Evolutionary conservation across 2,113 vertebrate species (phyloP), one percentile per base, ranked within the genome.

Genomic region (Sinocyclocheilus rhinocerous): DNA sequence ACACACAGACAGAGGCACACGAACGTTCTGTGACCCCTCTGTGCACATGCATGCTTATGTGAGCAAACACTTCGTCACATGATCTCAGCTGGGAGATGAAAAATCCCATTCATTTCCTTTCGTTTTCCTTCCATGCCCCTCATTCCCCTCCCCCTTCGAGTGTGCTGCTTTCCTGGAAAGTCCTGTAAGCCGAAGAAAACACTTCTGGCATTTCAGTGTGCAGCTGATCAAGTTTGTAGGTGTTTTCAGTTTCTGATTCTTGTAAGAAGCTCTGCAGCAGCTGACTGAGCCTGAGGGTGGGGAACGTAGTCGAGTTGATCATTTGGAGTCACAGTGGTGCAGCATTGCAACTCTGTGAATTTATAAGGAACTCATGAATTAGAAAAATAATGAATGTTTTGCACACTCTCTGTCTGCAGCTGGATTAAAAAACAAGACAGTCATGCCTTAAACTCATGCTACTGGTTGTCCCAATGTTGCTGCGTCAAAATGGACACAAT

Each of bases 41-140:
- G 52, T 75, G 69, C 82, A 26, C 50, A 73, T 36, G 33, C 52
- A 57, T 83, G 55, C 45, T 84, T 13, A 57, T 33, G 55, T 50
- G 83, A 70, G 29, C 61, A 77, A 65, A 75, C 59, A 65, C 69
- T 48, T 70, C 1, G 8, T 83, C 80, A 76, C 45, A 26, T 81
- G 77, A 63, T 61, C 22, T 73, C 80, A 83, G 69, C 85, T 36
- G 77, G 57, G 50, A 81, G 69, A 86, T 45, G 76, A 86, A 52
- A 73, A 81, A 61, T 75, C 69, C 65, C 65, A 52, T 72, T 22
- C 10, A 72, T 67, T 39, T 77, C 42, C 76, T 69, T n/a, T 55
- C 57, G 11, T 52, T 77, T 48, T 55, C 78, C 42, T 36, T 6
- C 48, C 29, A 10, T 70, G 45, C 84, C 48, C 50, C 33, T 24